A percentile compares a stretch with the other conserved stretches of the same genome.
phyloP scores from a whole-genome alignment of 1,140 invertebrate genomes.

The Sitobion miscanthi region DNA sequence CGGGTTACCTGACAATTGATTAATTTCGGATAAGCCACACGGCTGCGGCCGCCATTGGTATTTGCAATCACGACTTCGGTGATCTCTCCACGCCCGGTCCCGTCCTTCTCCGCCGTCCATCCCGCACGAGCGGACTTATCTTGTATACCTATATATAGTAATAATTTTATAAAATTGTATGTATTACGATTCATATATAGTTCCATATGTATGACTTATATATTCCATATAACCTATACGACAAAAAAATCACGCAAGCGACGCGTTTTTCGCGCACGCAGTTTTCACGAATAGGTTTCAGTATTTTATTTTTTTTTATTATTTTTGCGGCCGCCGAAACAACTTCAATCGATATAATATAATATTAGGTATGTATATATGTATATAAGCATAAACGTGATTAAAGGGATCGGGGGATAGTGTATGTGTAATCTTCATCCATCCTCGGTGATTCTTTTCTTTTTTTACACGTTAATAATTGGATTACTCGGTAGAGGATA shows the following conservation, averaged over 20 bases:
- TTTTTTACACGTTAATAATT: constrained; percentile 56
- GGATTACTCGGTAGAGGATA: constrained; percentile 51
- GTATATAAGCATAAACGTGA: constrained; percentile 6
- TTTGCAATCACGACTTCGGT: constrained; percentile 8
- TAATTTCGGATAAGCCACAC: constrained; percentile 51
- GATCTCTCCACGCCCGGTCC: not conserved
- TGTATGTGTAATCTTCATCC: constrained; percentile 42
- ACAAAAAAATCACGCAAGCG: not conserved
- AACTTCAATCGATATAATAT: not conserved
- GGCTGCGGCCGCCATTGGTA: constrained; percentile 34
- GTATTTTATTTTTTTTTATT: not conserved
- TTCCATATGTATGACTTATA: not conserved
- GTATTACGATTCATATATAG: not conserved
- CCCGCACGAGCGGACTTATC: not conserved
- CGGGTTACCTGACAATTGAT: constrained; percentile 54
- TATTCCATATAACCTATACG: not conserved
- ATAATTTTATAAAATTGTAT: not conserved
- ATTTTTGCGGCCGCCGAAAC: not conserved
- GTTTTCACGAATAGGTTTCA: not conserved
- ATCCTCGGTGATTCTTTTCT: constrained; percentile 34
- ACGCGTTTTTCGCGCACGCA: not conserved
- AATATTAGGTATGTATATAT: not conserved
- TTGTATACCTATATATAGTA: not conserved
- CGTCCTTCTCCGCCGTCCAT: not conserved
- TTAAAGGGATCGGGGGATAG: constrained; percentile 35